Conservation (phyloP, 2,888 invertebrate species). For the Cephus pulcher region DNA sequence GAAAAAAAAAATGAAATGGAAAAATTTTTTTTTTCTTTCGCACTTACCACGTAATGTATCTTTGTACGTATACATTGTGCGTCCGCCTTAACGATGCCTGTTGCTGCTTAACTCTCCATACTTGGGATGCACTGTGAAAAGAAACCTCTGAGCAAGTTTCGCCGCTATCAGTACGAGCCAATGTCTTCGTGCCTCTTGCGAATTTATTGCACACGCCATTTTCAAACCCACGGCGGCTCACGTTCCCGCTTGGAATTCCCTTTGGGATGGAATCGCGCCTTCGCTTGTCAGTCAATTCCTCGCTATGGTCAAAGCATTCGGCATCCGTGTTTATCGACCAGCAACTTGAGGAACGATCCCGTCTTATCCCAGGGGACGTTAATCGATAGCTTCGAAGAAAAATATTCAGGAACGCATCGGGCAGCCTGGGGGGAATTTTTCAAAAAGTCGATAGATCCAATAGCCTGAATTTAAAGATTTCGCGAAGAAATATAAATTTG, state of each 20-base stretch:
- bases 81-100: slow-evolving; percentile 20
- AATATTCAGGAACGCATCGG: not conserved
- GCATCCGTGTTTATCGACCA: slow-evolving; percentile 18
- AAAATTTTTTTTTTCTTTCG: not conserved
- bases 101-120: slow-evolving; percentile 29
- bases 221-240: slow-evolving; percentile 23
- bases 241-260: slow-evolving; percentile 32
- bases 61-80: not conserved
- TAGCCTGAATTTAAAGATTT: not conserved
- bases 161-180: slow-evolving; percentile 41
- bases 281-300: slow-evolving; percentile 43
- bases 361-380: not conserved
- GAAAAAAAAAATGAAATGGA: too few relatives aligned
- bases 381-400: not conserved
- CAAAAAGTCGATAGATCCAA: not conserved
- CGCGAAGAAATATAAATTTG: not conserved
- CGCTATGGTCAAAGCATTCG: slow-evolving; percentile 39
- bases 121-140: slow-evolving; percentile 30
- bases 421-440: not conserved
- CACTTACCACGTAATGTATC: not conserved
- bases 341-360: slow-evolving; percentile 16
- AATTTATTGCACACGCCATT: slow-evolving; percentile 43
- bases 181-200: slow-evolving; percentile 28
- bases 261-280: slow-evolving; percentile 17
- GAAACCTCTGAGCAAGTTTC: slow-evolving; percentile 28